Evolutionary conservation across 2,888 invertebrate species (phyloP).

Genomic region (Clitarchus hookeri): DNA sequence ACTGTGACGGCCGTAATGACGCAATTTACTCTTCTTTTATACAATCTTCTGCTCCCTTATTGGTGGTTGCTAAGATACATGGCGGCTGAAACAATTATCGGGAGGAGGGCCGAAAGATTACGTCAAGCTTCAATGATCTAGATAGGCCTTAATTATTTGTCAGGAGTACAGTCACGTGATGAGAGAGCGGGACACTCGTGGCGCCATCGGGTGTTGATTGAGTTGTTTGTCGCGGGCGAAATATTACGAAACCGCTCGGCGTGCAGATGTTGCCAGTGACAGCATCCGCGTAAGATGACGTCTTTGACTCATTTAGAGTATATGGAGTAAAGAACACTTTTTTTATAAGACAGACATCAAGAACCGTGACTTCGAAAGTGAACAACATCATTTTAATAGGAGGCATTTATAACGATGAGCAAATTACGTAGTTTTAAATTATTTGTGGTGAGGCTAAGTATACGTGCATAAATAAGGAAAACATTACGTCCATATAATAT

Average conservation of each 20-base stretch:
- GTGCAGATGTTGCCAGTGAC: neutral
- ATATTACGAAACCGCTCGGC: neutral
- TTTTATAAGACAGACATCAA: no score
- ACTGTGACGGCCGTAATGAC: neutral
- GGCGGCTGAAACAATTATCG: constrained; percentile 25
- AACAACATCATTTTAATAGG: no score
- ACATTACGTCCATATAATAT: no score
- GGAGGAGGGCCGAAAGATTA: constrained; percentile 19
- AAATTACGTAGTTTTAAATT: no score
- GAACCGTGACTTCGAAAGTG: no score
- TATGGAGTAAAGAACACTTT: neutral
- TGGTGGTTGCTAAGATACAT: neutral
- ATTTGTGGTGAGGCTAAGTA: no score
- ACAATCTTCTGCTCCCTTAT: neutral
- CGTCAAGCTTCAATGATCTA: constrained; percentile 24
- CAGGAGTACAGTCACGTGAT: constrained; percentile 1
- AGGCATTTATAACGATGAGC: no score
- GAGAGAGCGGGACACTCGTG: neutral
- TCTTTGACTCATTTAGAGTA: neutral
- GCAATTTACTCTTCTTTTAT: neutral
- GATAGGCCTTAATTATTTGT: constrained; percentile 25
- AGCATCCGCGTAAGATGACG: neutral
- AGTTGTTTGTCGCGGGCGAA: neutral
- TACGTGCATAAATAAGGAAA: no score
- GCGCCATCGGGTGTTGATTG: constrained; percentile 9